phyloP scores from a whole-genome alignment of 2,888 invertebrate genomes.

The Aleiodes testaceus region DNA sequence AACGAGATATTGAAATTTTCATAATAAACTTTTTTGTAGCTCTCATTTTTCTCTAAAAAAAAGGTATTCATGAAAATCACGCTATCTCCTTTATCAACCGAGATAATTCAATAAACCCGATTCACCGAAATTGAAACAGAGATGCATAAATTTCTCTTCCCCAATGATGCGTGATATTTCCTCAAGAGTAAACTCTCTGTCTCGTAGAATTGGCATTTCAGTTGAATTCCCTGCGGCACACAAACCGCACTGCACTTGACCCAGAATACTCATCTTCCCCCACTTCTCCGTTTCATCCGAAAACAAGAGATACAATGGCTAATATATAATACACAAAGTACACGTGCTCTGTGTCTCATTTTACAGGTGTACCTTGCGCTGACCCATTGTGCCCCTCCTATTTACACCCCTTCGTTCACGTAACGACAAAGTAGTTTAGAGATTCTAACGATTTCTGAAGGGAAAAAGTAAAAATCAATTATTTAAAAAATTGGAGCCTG shows the following conservation, averaged over 20 bases:
- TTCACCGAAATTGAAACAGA: not conserved
- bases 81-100: constrained; percentile 26
- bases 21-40: no score
- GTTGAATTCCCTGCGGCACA: constrained; percentile 40
- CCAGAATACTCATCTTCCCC: constrained; percentile 29
- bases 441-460: no score
- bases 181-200: constrained; percentile 26
- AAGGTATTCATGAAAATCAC: no score
- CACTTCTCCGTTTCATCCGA: not conserved
- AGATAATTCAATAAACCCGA: constrained; percentile 27
- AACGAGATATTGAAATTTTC: no score
- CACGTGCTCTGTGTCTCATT: constrained; percentile 33
- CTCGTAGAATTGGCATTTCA: constrained; percentile 29
- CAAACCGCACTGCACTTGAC: constrained; percentile 43
- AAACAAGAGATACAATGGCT: constrained; percentile 3
- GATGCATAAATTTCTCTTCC: not conserved
- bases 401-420: no score
- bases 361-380: no score
- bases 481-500: no score
- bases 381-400: no score
- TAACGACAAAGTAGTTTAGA: constrained; percentile 1
- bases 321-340: constrained; percentile 23
- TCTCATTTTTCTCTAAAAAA: no score
- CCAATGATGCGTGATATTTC: constrained; percentile 11
- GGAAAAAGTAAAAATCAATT: no score